A percentile compares a stretch with the other conserved stretches of the same genome.
Conservation (phyloP, 2,888 invertebrate genomes). For the Eutolmus rufibarbis region DNA sequence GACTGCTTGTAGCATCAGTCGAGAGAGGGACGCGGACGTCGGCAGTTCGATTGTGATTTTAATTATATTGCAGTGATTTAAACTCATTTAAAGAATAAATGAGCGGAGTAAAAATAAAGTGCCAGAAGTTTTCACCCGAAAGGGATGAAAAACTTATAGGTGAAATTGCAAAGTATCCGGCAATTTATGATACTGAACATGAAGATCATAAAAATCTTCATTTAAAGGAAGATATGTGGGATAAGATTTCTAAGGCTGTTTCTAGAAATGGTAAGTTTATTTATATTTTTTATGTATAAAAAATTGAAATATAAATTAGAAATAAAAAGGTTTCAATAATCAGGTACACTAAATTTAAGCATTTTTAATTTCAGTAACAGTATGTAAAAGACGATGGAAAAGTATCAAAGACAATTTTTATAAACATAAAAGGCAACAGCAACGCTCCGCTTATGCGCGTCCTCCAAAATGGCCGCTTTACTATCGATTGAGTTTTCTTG, state of each 20-base stretch:
- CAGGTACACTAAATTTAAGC: too few species aligned
- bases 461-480: neutral
- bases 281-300: neutral
- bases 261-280: neutral
- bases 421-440: neutral
- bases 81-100: neutral
- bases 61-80: neutral
- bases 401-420: neutral
- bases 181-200: neutral
- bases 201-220: neutral
- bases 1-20: neutral
- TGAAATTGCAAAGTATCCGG: neutral
- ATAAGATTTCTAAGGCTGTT: neutral
- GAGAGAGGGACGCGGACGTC: neutral
- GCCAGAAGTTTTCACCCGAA: neutral
- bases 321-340: too few species aligned
- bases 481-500: neutral
- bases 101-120: neutral
- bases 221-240: neutral
- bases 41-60: neutral
- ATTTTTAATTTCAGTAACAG: neutral
- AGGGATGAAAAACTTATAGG: neutral
- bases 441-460: neutral
- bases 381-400: neutral
- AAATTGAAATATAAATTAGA: too few species aligned